Percentiles rank a stretch among this genome's conserved stretches.
These are phyloP conservation scores for Catagonus wagneri DNA, from an alignment of 2,113 vertebrate species.

Conservation along the genomic window DNA sequence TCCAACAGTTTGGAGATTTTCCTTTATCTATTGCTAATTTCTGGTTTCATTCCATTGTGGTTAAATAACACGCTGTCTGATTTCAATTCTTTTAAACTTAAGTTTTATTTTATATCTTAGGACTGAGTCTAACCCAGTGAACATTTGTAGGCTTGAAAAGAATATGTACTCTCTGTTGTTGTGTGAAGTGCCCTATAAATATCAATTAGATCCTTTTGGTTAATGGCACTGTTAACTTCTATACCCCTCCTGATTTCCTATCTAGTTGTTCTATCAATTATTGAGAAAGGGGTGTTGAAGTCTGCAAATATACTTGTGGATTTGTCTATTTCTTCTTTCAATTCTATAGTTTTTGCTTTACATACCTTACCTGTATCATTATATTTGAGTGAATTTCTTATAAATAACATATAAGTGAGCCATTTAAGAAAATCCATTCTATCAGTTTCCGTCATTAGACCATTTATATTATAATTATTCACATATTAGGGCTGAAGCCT, in stretches of 20 bases:
- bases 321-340: background rate
- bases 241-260: background rate
- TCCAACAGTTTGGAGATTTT: conserved; percentile 6
- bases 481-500: background rate
- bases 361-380: background rate
- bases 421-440: background rate
- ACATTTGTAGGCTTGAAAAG: background rate
- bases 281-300: background rate
- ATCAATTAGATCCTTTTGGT: background rate
- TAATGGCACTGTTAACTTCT: background rate
- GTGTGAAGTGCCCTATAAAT: background rate
- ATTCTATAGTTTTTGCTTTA: background rate
- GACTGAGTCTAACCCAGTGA: background rate
- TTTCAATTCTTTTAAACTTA: conserved; percentile 35
- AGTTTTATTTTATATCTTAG: background rate
- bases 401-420: background rate
- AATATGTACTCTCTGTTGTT: background rate
- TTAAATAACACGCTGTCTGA: background rate
- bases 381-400: background rate
- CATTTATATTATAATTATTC: background rate
- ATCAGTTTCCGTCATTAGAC: background rate
- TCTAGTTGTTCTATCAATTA: background rate
- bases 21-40: background rate
- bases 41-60: background rate
- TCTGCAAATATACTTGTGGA: background rate